Evolutionary conservation across 2,888 invertebrate genomes (phyloP).

Genomic region (Carcina quercana): DNA sequence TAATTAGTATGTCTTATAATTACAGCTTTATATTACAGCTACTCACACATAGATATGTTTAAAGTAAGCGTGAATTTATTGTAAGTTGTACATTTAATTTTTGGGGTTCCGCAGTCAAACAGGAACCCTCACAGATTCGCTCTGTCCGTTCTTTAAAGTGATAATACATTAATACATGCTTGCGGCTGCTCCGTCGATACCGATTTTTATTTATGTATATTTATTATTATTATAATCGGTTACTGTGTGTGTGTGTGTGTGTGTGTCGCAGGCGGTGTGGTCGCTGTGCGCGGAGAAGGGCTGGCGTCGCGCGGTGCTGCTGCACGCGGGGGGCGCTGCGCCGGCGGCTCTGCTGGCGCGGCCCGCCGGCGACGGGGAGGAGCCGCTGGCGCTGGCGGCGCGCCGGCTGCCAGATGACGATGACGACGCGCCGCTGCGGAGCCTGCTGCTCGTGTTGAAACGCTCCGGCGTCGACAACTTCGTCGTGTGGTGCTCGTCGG

Average conservation of each 20-base stretch:
- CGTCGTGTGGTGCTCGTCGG: slow-evolving; percentile 47
- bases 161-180: no score
- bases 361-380: slow-evolving; percentile 20
- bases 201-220: no score
- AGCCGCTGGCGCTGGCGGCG: slow-evolving; percentile 30
- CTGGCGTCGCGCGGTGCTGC: slow-evolving; percentile 50
- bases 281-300: slow-evolving; percentile 46
- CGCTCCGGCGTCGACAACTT: slow-evolving; percentile 41
- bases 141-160: no score
- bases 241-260: background rate
- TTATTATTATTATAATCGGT: no score
- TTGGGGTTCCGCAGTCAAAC: no score
- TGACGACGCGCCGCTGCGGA: slow-evolving; percentile 41
- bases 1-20: no score
- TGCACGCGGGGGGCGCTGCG: slow-evolving; percentile 32
- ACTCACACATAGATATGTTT: no score
- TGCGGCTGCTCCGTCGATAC: no score
- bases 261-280: slow-evolving; percentile 29
- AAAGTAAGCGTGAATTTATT: no score
- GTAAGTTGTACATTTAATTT: no score
- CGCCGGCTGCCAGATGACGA: slow-evolving; percentile 44
- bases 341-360: slow-evolving; percentile 11
- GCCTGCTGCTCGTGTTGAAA: slow-evolving; percentile 51
- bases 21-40: no score
- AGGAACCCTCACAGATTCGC: no score